Evolutionary conservation across 2,797 vertebrate species (phyloP), one percentile per base, ranked within the genome.

Genomic region (Artibeus lituratus): DNA sequence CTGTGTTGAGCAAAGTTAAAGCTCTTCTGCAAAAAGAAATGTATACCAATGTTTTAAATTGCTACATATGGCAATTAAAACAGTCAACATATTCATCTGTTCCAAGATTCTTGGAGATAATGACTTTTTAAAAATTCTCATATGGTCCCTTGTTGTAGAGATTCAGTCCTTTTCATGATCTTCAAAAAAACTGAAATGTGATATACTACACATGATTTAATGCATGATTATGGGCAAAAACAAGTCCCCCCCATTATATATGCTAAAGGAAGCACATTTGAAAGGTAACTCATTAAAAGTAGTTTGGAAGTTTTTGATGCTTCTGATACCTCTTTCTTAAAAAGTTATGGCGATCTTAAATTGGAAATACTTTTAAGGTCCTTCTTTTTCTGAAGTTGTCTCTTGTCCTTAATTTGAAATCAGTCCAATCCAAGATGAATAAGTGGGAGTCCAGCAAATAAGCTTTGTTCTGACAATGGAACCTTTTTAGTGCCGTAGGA

Each of bases 1-100:
- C 95, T 97, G 94, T 96, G 73, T 93, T 94, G 78, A 97, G 78
- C 73, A 93, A 96, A 96, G 95, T 92, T 96, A n/a, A 92, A 93
- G 86, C 72, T 96, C 93, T 92, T 92, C 42, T 96, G 78, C 59
- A 94, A 94, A 92, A 93, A 90, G 62, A 91, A 74, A 55, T 94
- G 37, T 91, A 15, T 86, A 37, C 12, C 2, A 44, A 44, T 76
- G 72, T 92, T 97, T 95, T 93, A 85, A 94, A 96, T 94, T 87
- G 69, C 57, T 96, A 24, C 37, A 62, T 88, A 83, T 95, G 62
- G 32, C 65, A 89, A 94, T 95, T 96, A 96, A 96, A 77, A 51
- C 55, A 94, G 59, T 90, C 62, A 80, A 72, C 44, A 91, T 90
- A 57, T 84, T 95, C 73, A 87, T 95, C 82, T 95, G 82, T 95